Evolutionary conservation across 2,888 invertebrate species (phyloP), one percentile per base, ranked within the genome.

Genomic region (Lepidocyrtinus sp.): DNA sequence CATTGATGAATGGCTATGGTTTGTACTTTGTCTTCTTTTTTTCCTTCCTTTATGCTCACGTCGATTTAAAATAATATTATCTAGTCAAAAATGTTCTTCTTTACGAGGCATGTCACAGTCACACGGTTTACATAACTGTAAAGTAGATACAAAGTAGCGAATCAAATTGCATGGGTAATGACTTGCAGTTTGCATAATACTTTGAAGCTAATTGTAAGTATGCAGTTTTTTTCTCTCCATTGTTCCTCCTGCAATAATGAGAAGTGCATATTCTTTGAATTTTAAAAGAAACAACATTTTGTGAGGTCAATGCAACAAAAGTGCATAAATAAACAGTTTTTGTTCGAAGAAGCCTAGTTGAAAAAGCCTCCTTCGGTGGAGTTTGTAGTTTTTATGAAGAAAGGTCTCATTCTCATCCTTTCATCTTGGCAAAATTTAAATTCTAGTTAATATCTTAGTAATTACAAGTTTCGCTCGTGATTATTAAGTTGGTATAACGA

Each of bases 121-220:
- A 72, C 45, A 72, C 45, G 61, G 61, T 63, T 63, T 63, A 17
- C 22, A 45, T 72, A 72, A 72, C 72, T 63, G 63, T 72, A 46
- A 69, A 67, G 36, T 19, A 27, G 17, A 65, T 21, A 62, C 21
- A 64, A 26, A 26, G n/a, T 64, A 15, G 15, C 2, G 15, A 15
- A 3, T 64, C 7, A 64, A 5, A 24, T 22, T 64, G 25, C 64
- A 64, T 26, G 2, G 19, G 12, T 2, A 19, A 50, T 50, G 50
- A 50, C 50, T 2, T 50, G 50, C 50, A 50, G 12, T n/a, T n/a
- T n/a, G n/a, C n/a, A n/a, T n/a, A n/a, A n/a, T n/a, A n/a, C n/a
- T n/a, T n/a, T n/a, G 19, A 19, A 19, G 2, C 19, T 50, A 19
- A n/a, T 17, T 19, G 50, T 50, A 50, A n/a, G 50, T 9, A 50